phyloP scores from a whole-genome alignment of 1,140 invertebrate species.

The Formica exsecta region DNA sequence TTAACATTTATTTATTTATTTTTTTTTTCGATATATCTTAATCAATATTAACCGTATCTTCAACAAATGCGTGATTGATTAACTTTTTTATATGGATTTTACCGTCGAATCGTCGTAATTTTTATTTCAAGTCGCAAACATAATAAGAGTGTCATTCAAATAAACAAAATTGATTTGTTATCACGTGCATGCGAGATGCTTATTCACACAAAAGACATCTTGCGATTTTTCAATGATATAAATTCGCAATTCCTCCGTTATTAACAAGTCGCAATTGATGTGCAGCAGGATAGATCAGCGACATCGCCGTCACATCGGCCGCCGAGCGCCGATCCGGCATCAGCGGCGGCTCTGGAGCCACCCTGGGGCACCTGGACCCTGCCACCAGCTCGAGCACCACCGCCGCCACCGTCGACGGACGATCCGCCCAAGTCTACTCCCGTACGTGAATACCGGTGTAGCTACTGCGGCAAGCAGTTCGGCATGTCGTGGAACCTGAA shows the following conservation, averaged over 20 bases:
- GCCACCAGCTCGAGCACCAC: slow-evolving; percentile 88
- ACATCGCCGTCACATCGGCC: slow-evolving; percentile 89
- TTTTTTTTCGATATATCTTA: background rate
- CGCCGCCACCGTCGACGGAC: slow-evolving; percentile 86
- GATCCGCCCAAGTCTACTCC: slow-evolving; percentile 87
- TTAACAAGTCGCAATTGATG: background rate
- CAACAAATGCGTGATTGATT: background rate
- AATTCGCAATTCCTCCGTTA: background rate
- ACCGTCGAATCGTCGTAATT: background rate
- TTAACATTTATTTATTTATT: background rate
- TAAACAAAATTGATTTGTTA: too few relatives aligned
- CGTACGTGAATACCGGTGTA: slow-evolving; percentile 93
- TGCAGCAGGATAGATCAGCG: slow-evolving; percentile 86
- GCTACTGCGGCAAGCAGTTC: slow-evolving; percentile 95
- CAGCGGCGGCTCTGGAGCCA: slow-evolving; percentile 84
- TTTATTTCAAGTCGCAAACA: background rate
- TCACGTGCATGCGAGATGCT: background rate
- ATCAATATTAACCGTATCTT: background rate
- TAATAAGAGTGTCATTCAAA: background rate
- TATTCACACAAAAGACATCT: too few relatives aligned
- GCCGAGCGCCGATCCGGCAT: slow-evolving; percentile 89
- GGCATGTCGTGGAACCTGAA: slow-evolving; percentile 96
- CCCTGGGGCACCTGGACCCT: slow-evolving; percentile 90
- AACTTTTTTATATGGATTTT: background rate
- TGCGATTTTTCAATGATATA: background rate